Conservation (phyloP, 2,113 vertebrate genomes). For the Scomber scombrus region DNA sequence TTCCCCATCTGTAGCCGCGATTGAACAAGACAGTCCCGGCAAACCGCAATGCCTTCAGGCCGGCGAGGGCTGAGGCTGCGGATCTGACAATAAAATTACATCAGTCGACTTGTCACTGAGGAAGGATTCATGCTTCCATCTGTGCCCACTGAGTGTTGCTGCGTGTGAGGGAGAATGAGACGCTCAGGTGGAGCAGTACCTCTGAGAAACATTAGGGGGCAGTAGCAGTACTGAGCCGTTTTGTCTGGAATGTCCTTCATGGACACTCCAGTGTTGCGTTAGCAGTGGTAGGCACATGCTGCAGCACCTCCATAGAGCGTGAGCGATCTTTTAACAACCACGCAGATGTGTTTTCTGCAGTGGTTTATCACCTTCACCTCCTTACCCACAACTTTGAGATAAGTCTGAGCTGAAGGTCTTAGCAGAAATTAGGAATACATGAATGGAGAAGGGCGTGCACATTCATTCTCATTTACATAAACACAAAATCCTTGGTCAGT, state of each 20-base stretch:
- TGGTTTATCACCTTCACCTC: background rate
- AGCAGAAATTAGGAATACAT: background rate
- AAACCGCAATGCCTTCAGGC: constrained; percentile 1
- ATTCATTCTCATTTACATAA: background rate
- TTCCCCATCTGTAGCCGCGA: constrained; percentile 43
- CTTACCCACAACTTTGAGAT: background rate
- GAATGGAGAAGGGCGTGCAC: background rate
- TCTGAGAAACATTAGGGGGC: constrained; percentile 61
- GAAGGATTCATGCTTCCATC: constrained; percentile 18
- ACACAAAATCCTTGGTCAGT: background rate
- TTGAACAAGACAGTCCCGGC: constrained; percentile 23
- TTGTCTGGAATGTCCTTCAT: constrained; percentile 1
- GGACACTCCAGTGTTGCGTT: constrained; percentile 16
- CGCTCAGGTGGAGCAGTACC: background rate
- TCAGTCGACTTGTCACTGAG: constrained; percentile 16
- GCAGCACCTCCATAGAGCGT: background rate
- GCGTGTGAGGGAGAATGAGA: background rate
- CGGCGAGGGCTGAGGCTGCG: background rate
- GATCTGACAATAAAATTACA: constrained; percentile 27
- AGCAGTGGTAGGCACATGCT: background rate
- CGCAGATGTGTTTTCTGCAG: constrained; percentile 1
- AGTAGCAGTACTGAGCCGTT: constrained; percentile 54
- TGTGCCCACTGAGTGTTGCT: background rate
- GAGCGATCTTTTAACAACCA: background rate
- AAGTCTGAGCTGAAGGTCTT: no score